A percentile compares a stretch with the other conserved stretches of the same genome.
Evolutionary conservation across 2,888 invertebrate species (phyloP).

Genomic region (Buathra laborator): DNA sequence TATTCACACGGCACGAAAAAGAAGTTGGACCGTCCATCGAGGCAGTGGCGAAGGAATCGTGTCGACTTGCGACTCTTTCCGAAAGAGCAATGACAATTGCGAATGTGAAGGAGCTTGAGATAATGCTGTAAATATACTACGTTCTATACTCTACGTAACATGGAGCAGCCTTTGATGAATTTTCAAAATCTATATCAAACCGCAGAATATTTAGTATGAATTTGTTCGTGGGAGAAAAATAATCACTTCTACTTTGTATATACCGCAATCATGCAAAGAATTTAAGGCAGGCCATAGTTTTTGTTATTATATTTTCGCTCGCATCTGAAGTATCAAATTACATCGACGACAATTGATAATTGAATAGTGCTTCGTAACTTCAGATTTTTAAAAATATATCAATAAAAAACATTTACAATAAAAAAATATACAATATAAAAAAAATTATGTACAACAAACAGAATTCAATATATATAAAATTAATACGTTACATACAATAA

Average conservation of each 20-base stretch:
- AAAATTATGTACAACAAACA: too few relatives aligned
- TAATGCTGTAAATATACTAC: conserved; percentile 9
- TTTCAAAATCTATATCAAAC: too few relatives aligned
- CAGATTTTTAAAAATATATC: too few relatives aligned
- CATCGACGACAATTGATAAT: too few relatives aligned
- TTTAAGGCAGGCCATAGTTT: too few relatives aligned
- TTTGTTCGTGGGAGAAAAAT: too few relatives aligned
- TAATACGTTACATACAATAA: conserved; percentile 10
- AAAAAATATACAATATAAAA: not conserved
- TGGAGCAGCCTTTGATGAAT: not conserved
- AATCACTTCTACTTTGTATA: too few relatives aligned
- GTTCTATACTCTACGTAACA: not conserved
- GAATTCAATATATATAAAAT: not conserved
- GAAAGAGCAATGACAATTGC: not conserved
- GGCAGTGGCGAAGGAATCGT: conserved; percentile 13
- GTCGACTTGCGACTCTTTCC: not conserved
- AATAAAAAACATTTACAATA: not conserved
- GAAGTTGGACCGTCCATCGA: conserved; percentile 8
- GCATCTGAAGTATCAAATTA: too few relatives aligned
- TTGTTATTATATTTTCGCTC: too few relatives aligned
- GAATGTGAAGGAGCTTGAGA: conserved; percentile 4
- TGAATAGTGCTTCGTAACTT: too few relatives aligned
- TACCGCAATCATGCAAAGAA: too few relatives aligned
- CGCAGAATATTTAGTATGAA: too few relatives aligned
- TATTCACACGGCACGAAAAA: not conserved